Base-by-base conservation (phyloP, 2,888 invertebrate species). In the Coenonympha arcania region DNA sequence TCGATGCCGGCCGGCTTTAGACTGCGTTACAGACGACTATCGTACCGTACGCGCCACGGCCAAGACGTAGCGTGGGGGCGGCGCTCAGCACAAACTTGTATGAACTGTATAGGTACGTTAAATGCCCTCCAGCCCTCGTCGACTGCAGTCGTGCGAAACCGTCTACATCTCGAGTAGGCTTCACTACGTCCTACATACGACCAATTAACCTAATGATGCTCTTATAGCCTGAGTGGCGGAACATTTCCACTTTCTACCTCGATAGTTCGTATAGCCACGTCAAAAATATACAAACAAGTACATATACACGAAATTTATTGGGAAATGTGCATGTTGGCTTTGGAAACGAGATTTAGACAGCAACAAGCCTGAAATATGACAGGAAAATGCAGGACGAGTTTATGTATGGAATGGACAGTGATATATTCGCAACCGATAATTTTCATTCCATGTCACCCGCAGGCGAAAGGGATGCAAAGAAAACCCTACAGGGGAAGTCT, bases 141-240 rank as follows among this genome's bases (percentile, higher is more conserved):
- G 68, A 66, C 68, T 69, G 70, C 68, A 73, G 73, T 71, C 69
- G 69, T 65, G 63, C 61, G 59, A 63, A 68, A 69, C 61, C 65
- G 60, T 65, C 63, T 64, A 69, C 71, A 68, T 64, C 63, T 66
- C 65, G 62, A 71, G 66, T 64, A 64, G 64, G 63, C 69, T 68
- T 63, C 59, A 65, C 62, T 65, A 63, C n/a, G n/a, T n/a, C 15
- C 18, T 41, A 60, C 57, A 63, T 68, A 74, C 68, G 70, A 70
- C 73, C 76, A 75, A 78, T 78, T 76, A 76, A 71, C 70, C 71
- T 74, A 77, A 77, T 76, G 67, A 73, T 69, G 64, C 70, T 72
- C 71, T 72, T 69, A 68, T 68, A 71, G 40, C 9, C 16, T 4
- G 16, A 6, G 6, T 6, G 58, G 57, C 54, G 57, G 60, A 60